Base-by-base conservation (phyloP, 2,113 vertebrate species). In the Physeter macrocephalus region DNA sequence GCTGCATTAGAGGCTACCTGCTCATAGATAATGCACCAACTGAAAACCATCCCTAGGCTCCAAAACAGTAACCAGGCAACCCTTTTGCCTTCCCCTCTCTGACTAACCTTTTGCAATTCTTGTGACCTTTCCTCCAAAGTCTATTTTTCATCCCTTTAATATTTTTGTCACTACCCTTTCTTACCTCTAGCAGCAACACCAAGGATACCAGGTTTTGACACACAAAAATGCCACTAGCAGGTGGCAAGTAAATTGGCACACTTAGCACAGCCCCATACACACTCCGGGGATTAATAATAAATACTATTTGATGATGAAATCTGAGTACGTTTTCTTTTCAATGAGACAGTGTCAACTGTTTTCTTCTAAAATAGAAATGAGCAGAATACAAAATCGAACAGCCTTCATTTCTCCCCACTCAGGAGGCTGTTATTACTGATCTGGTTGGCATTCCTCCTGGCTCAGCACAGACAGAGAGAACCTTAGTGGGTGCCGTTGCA, bases 261-360 rank as follows among this genome's bases (percentile, higher is more conserved):
- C 97, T 90, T 59, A 71, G 84, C 77, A 49, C 90, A 66, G 80
- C 74, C 87, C 49, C n/a, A 1, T 3, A 39, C 39, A 61, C 80
- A 81, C 95, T 96, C 71, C 0, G 0, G 94, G 97, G 94, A 96
- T 96, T 97, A 94, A 94, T 95, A 98, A 96, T 93, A 95, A 96
- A 97, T 90, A 94, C 75, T 77, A 85, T 91, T 96, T 93, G 93
- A 96, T 96, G 97, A 96, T 97, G 96, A 90, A 95, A 96, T 96
- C 94, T 36, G 88, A 97, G 96, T 85, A 93, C 74, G 64, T 96
- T 96, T 97, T 96, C 90, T 90, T 95, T 94, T 93, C 97, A 93
- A 49, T 88, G 95, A 97, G 96, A 85, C 84, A 67, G 93, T 90
- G 94, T 96, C 97, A 93, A 94, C 95, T 81, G 80, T 92, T 94